Percentiles rank a stretch among this genome's conserved stretches.
These are phyloP conservation scores for human (Homo sapiens) DNA, from an alignment of 2,113 vertebrate species.

Conservation along the genomic window GRCh38 chr2:218984501-218985000, in stretches of 20 bases:
- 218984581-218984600: conserved; percentile 41
- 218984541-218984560: conserved; percentile 83
- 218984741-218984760: neutral
- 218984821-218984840: neutral
- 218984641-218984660: conserved; percentile 46
- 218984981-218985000: conserved; percentile 54
- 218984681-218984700: neutral
- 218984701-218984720: neutral
- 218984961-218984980: conserved; percentile 16
- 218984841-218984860: neutral
- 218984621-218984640: neutral
- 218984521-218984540: conserved; percentile 99
- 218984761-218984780: neutral
- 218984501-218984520: conserved; percentile 99
- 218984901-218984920: neutral
- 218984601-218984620: neutral
- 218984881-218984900: neutral
- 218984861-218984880: neutral
- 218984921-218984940: conserved; percentile 9
- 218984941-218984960: neutral
- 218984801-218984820: neutral
- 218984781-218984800: neutral
- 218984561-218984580: conserved; percentile 65
- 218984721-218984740: neutral
- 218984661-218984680: conserved; percentile 9